phyloP scores from a whole-genome alignment of 2,797 vertebrate species.

The Neosilurus hyrtlii region DNA sequence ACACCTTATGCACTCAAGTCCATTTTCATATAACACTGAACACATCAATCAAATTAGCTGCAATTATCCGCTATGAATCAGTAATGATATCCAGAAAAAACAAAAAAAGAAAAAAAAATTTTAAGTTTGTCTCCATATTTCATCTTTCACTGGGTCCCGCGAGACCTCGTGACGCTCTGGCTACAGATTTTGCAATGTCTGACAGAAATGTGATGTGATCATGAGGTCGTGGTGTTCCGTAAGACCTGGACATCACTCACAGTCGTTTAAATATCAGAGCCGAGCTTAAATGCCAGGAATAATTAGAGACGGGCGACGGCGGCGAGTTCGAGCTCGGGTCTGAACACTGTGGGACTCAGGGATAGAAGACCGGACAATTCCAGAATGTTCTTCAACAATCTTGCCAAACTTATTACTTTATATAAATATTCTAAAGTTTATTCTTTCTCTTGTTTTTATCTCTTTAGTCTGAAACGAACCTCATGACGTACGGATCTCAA shows the following conservation, averaged over 20 bases:
- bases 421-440: background rate
- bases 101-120: background rate
- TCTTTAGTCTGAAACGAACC: background rate
- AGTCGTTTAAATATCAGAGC: constrained; percentile 62
- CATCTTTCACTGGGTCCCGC: background rate
- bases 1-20: background rate
- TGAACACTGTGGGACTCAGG: constrained; percentile 36
- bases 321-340: constrained; percentile 42
- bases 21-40: background rate
- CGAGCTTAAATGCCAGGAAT: constrained; percentile 58
- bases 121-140: background rate
- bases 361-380: background rate
- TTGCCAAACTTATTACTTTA: constrained; percentile 35
- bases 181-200: constrained; percentile 11
- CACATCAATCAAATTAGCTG: background rate
- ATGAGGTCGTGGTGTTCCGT: constrained; percentile 46
- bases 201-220: constrained; percentile 51
- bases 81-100: background rate
- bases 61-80: background rate
- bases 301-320: constrained; percentile 56
- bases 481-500: background rate
- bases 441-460: background rate
- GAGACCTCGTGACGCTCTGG: constrained; percentile 13
- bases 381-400: constrained; percentile 7
- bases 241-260: constrained; percentile 51